phyloP scores from a whole-genome alignment of 2,888 invertebrate species.

The Drosophila multiciliata region DNA sequence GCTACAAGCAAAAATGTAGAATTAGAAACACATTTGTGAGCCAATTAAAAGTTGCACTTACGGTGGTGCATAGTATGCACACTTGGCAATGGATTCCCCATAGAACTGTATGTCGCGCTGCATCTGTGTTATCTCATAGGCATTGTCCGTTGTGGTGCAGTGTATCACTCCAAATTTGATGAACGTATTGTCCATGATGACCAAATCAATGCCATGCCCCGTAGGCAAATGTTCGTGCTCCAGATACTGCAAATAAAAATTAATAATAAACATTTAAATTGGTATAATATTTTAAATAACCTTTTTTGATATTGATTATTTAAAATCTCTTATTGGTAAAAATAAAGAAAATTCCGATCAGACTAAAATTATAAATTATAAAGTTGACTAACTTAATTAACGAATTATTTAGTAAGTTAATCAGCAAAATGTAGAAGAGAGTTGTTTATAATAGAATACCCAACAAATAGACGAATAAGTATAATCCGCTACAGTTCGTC shows the following conservation, averaged over 20 bases:
- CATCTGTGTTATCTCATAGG: constrained; percentile 75
- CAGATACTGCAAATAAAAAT: constrained; percentile 60
- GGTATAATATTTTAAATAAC: background rate
- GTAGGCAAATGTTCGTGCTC: constrained; percentile 61
- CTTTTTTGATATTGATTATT: background rate
- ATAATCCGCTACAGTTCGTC: background rate
- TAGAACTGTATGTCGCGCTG: constrained; percentile 77
- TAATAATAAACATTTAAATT: background rate
- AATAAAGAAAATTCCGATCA: background rate
- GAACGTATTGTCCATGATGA: constrained; percentile 82
- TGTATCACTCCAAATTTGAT: constrained; percentile 75
- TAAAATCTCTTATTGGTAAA: background rate
- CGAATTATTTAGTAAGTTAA: background rate
- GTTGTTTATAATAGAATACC: background rate
- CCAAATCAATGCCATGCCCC: constrained; percentile 72
- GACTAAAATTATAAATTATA: background rate
- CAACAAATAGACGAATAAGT: background rate
- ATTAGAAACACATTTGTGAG: background rate
- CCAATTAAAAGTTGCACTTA: constrained; percentile 38
- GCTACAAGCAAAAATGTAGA: constrained; percentile 44
- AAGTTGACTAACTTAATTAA: too few species aligned
- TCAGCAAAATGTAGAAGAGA: background rate
- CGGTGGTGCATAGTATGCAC: constrained; percentile 75
- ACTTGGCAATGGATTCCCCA: constrained; percentile 58
- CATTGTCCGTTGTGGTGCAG: constrained; percentile 74